Evolutionary conservation across 2,888 invertebrate species (phyloP).

Genomic region (Drosophila sordidula): DNA sequence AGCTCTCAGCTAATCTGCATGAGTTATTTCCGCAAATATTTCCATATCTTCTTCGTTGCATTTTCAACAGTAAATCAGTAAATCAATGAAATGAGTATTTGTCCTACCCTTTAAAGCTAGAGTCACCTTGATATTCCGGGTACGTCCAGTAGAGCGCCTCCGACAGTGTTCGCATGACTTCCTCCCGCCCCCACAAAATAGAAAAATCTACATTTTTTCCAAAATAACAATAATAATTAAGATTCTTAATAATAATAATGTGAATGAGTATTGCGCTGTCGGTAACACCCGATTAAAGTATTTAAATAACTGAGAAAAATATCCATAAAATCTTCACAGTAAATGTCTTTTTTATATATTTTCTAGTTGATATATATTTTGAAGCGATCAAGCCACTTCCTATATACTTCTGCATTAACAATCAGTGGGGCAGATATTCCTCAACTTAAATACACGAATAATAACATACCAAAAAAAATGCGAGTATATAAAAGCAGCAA

Average conservation of each 20-base stretch:
- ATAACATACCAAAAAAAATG: not conserved
- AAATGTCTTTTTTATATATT: not conserved
- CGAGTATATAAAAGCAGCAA: not conserved
- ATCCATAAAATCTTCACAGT: too few relatives aligned
- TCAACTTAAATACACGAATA: constrained; percentile 1
- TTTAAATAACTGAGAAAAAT: not conserved
- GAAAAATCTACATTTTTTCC: too few relatives aligned
- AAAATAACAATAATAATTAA: too few relatives aligned
- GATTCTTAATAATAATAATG: too few relatives aligned
- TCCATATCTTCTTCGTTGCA: constrained; percentile 50
- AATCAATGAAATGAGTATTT: too few relatives aligned
- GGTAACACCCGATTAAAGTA: constrained; percentile 1
- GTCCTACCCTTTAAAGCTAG: too few relatives aligned
- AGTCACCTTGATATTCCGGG: too few relatives aligned
- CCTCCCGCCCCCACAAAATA: too few relatives aligned
- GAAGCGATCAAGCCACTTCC: not conserved
- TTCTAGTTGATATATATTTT: not conserved
- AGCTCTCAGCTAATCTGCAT: constrained; percentile 62
- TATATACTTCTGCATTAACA: not conserved
- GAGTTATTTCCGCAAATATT: constrained; percentile 72
- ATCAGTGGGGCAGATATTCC: not conserved
- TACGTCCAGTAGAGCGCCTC: too few relatives aligned
- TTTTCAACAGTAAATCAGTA: too few relatives aligned
- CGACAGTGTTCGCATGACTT: too few relatives aligned
- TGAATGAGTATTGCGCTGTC: too few relatives aligned